A percentile compares a stretch with the other conserved stretches of the same genome.
Evolutionary conservation across 2,888 invertebrate genomes (phyloP).

Genomic region (Campoplex capitator): DNA sequence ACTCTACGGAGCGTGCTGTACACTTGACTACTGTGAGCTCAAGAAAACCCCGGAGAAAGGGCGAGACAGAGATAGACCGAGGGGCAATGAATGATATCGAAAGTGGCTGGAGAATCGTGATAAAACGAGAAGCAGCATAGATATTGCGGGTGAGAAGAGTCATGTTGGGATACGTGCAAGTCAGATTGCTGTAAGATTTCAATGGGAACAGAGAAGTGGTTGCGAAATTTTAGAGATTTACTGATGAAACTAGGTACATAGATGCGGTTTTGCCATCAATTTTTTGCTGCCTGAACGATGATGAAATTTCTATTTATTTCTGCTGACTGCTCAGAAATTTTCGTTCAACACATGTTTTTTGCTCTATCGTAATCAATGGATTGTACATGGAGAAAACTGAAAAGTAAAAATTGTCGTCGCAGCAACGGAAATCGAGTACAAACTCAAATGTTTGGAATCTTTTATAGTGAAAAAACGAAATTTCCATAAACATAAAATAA

Average conservation of each 20-base stretch:
- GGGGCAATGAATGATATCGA: conserved; percentile 18
- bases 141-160: conserved; percentile 56
- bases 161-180: conserved; percentile 44
- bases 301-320: conserved; percentile 7
- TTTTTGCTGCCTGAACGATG: neutral
- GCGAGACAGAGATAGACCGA: conserved; percentile 39
- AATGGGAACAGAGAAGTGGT: conserved; percentile 31
- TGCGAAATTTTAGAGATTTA: conserved; percentile 41
- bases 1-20: conserved; percentile 66
- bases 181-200: conserved; percentile 44
- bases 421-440: no score
- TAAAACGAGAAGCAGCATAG: conserved; percentile 41
- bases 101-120: conserved; percentile 51
- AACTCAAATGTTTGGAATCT: no score
- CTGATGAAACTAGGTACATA: conserved; percentile 2
- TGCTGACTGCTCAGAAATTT: neutral
- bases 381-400: neutral
- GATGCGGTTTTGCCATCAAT: neutral
- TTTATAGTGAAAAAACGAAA: no score
- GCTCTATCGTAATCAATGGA: neutral
- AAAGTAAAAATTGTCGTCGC: no score
- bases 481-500: no score
- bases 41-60: conserved; percentile 41
- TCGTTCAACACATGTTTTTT: neutral
- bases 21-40: conserved; percentile 37